These are phyloP conservation scores for Thrips palmi DNA, from an alignment of 1,140 invertebrate species.

Conservation along the genomic window DNA sequence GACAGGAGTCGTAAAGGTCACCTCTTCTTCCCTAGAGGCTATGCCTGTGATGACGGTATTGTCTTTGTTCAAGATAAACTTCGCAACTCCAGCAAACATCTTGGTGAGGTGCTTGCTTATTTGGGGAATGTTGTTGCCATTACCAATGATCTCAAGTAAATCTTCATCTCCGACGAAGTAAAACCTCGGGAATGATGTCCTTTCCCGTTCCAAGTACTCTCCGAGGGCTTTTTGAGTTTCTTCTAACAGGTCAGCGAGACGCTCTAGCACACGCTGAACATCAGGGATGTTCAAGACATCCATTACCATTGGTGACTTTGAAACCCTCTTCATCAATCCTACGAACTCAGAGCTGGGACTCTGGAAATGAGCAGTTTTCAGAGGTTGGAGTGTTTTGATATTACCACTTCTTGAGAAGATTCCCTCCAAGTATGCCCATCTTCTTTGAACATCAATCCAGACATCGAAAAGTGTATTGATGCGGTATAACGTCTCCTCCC, in stretches of 20 bases:
- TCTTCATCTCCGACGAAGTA: constrained; percentile 99
- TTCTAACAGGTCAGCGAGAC: constrained; percentile 90
- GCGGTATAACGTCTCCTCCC: constrained; percentile 98
- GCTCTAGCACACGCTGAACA: constrained; percentile 86
- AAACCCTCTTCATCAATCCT: constrained; percentile 95
- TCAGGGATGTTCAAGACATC: constrained; percentile 97
- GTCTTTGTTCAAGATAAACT: constrained; percentile 90
- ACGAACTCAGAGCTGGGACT: constrained; percentile 93
- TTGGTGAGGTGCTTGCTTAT: constrained; percentile 99
- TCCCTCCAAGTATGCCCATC: constrained; percentile 98
- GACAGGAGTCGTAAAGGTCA: constrained; percentile 71
- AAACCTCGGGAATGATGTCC: constrained; percentile 94
- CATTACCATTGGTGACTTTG: constrained; percentile 92
- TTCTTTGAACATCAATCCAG: constrained; percentile 98
- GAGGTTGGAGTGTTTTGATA: constrained; percentile 91
- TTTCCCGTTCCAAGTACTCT: constrained; percentile 94
- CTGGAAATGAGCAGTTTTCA: constrained; percentile 94
- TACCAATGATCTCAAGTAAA: constrained; percentile 97
- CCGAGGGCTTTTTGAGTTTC: constrained; percentile 99
- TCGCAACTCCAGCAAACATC: constrained; percentile 98
- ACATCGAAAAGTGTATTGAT: constrained; percentile 98
- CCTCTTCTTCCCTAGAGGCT: constrained; percentile 92
- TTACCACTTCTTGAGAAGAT: constrained; percentile 98
- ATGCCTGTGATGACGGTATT: constrained; percentile 82
- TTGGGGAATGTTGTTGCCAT: constrained; percentile 94